Base-by-base conservation (phyloP, 2,797 vertebrate genomes). In the Amniataba percoides region DNA sequence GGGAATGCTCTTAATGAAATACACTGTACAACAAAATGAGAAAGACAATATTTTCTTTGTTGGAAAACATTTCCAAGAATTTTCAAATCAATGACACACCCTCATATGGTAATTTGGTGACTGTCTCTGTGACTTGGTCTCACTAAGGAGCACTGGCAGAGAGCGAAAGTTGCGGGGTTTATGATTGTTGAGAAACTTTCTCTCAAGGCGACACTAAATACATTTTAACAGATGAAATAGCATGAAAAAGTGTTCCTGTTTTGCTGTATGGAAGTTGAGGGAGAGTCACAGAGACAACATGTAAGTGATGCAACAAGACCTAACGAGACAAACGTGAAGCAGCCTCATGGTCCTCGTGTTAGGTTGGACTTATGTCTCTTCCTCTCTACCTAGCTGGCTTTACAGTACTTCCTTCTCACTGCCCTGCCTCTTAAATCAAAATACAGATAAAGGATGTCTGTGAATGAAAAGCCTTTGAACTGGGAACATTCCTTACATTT, bases 61-160 rank as follows among this genome's bases (percentile, higher is more conserved):
- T 55, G 31, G n/a, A 68, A 61, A 48, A 43, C 49, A 64, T 74
- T 72, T 69, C 66, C 52, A 18, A 43, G 52, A 77, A 45, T 56
- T 71, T 55, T 59, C 14, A 53, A 59, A 69, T 57, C 19, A 36
- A 15, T 19, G 39, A 51, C 39, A 48, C 8, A 2, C 25, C 16
- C 21, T 72, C 46, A 40, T 39, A 59, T 70, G 57, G 57, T 0
- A 59, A 64, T 19, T 12, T 51, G 6, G 62, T 23, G 42, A 61
- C 45, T 64, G 48, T 14, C n/a, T 74, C 18, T 8, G 27, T 57
- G 19, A 62, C 55, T 59, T 45, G 43, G 10, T 46, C 43, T 64
- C 27, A 31, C 5, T n/a, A 36, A 36, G 25, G 31, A 60, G 23
- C 15, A 15, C 11, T 48, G 36, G 53, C 1, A 46, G 16, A 58